Evolutionary conservation across 2,888 invertebrate species (phyloP).

Genomic region (Ditula angustiorana): DNA sequence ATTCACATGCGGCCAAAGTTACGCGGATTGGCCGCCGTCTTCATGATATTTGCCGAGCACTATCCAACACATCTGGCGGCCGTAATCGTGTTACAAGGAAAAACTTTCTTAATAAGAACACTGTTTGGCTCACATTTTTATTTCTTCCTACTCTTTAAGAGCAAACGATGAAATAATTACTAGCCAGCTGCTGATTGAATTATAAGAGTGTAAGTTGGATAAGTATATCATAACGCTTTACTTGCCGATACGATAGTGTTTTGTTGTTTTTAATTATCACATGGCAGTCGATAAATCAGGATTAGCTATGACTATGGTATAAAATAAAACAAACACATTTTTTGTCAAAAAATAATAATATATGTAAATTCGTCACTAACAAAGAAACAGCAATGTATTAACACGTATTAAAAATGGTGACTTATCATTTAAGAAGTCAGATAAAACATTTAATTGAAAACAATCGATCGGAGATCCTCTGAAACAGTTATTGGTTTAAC

Average conservation of each 20-base stretch:
- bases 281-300: neutral
- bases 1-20: slow-evolving; percentile 36
- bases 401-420: neutral
- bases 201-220: neutral
- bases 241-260: neutral
- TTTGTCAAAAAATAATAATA: neutral
- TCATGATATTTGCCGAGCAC: slow-evolving; percentile 67
- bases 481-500: neutral
- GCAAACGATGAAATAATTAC: slow-evolving; percentile 65
- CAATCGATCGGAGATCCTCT: slow-evolving; percentile 17
- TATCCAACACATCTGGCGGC: slow-evolving; percentile 80
- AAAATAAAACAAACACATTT: neutral
- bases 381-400: neutral
- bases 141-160: slow-evolving; percentile 59
- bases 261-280: neutral
- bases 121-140: slow-evolving; percentile 66
- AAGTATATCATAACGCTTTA: neutral
- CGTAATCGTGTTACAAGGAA: slow-evolving; percentile 83
- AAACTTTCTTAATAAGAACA: slow-evolving; percentile 84
- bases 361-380: neutral
- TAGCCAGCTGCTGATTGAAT: slow-evolving; percentile 41
- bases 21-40: slow-evolving; percentile 45
- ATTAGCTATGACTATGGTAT: neutral
- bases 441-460: slow-evolving; percentile 12
- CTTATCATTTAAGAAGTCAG: slow-evolving; percentile 5